phyloP scores from a whole-genome alignment of 2,113 vertebrate species.

The Propithecus coquereli region DNA sequence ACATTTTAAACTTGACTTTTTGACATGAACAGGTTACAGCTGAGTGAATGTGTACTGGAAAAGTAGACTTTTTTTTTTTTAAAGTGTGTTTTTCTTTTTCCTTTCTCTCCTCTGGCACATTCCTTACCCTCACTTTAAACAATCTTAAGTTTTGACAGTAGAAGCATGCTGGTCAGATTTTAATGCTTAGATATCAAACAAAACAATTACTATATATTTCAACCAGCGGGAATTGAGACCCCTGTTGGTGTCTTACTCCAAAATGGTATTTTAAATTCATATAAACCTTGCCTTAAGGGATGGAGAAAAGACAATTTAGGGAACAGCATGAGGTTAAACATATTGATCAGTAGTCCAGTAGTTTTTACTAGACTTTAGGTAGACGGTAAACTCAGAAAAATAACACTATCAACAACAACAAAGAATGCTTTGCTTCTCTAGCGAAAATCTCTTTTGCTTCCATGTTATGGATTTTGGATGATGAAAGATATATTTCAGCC shows the following conservation, averaged over 20 bases:
- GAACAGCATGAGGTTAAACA: slow-evolving; percentile 67
- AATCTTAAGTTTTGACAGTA: slow-evolving; percentile 53
- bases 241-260: slow-evolving; percentile 63
- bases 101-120: not conserved
- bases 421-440: not conserved
- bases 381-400: slow-evolving; percentile 52
- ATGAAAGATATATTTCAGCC: slow-evolving; percentile 20
- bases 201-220: slow-evolving; percentile 61
- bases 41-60: slow-evolving; percentile 22
- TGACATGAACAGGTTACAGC: slow-evolving; percentile 39
- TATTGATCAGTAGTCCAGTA: slow-evolving; percentile 65
- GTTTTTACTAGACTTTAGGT: slow-evolving; percentile 43
- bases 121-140: not conserved
- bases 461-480: not conserved
- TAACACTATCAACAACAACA: slow-evolving; percentile 12
- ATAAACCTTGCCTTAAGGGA: slow-evolving; percentile 62
- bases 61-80: not conserved
- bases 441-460: not conserved
- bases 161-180: slow-evolving; percentile 52
- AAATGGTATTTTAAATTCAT: slow-evolving; percentile 64
- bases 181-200: slow-evolving; percentile 62
- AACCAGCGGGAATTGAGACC: slow-evolving; percentile 51
- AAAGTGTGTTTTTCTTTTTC: not conserved
- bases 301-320: slow-evolving; percentile 67
- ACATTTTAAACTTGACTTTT: slow-evolving; percentile 56